A percentile compares a stretch with the other conserved stretches of the same genome.
These are phyloP conservation scores for Cephus rjabovi DNA, from an alignment of 2,888 invertebrate genomes.

Conservation along the genomic window DNA sequence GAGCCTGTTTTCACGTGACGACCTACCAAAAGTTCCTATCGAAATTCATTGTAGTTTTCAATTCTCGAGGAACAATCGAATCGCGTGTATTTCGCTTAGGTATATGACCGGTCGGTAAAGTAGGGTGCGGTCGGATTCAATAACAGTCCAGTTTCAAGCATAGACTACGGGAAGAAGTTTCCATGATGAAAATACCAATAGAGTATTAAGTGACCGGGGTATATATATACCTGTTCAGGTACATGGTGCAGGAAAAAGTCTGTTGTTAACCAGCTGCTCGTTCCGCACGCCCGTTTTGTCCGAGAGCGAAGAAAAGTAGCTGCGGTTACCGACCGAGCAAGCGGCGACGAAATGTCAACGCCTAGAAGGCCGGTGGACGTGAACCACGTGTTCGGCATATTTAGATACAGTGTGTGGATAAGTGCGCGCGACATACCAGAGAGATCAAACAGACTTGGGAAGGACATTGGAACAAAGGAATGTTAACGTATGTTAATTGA, in stretches of 20 bases:
- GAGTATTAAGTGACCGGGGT: not conserved
- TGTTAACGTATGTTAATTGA: slow-evolving; percentile 28
- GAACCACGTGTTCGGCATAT: not conserved
- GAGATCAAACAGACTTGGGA: slow-evolving; percentile 1
- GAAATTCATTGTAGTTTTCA: not conserved
- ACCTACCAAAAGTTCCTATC: not conserved
- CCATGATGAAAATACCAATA: not conserved
- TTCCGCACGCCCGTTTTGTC: not conserved
- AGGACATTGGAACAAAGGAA: not conserved
- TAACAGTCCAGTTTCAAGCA: not conserved
- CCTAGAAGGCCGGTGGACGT: not conserved
- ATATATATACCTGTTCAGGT: not conserved
- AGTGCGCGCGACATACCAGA: slow-evolving; percentile 1
- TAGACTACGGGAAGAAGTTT: not conserved
- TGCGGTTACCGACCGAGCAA: not conserved
- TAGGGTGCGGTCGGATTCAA: not conserved
- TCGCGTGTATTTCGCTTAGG: not conserved
- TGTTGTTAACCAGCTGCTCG: not conserved
- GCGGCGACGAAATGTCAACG: not conserved
- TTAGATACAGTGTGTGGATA: not conserved
- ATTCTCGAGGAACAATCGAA: not conserved
- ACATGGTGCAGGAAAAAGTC: not conserved
- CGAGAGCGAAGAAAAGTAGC: not conserved
- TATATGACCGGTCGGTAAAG: not conserved
- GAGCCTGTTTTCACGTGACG: not conserved